Base-by-base conservation (phyloP, 2,797 vertebrate genomes). In the Epinephelus awoara region DNA sequence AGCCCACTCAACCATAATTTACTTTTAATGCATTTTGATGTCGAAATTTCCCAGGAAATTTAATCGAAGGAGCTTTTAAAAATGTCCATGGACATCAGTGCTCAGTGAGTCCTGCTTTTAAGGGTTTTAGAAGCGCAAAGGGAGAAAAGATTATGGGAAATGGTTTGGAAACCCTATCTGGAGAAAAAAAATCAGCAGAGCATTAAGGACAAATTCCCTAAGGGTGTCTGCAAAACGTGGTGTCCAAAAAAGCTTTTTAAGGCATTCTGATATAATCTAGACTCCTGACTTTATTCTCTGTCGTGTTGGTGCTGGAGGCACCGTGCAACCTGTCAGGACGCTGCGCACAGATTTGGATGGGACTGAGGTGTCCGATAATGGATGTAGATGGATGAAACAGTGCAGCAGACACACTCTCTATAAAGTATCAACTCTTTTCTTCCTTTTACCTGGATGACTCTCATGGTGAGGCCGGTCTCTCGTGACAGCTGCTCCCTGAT, bases 391-490 rank as follows among this genome's bases (percentile, higher is more conserved):
- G 13, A 44, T 18, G 3, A 55, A 4, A 34, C 3, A 29, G 23
- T 2, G 14, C 55, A 21, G 46, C 18, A 74, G 58, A 65, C 23
- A 10, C 57, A 4, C 17, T 3, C 3, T 14, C 4, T 5, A 2
- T n/a, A 2, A 4, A 8, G 4, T n/a, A 2, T 29, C 11, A 34
- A 5, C 19, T 18, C 8, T 15, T 19, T 23, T 51, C 4, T 1
- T 54, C 0, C 1, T 14, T 7, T 51, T 92, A 97, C 97, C 97
- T 98, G 98, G 75, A 99, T 98, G 42, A 98, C 98, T 65, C 98
- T 92, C 98, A 98, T 99, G 89, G 94, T 98, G 80, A 99, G 97
- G 49, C 97, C 97, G 0, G 98, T 99, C 90, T 98, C 97, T 82
- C 97, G 95, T 0, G 97, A 97, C 88, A 98, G 94, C 94, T 99